These are phyloP conservation scores for Parambassis ranga DNA, from an alignment of 2,797 vertebrate genomes.

Conservation along the genomic window DNA sequence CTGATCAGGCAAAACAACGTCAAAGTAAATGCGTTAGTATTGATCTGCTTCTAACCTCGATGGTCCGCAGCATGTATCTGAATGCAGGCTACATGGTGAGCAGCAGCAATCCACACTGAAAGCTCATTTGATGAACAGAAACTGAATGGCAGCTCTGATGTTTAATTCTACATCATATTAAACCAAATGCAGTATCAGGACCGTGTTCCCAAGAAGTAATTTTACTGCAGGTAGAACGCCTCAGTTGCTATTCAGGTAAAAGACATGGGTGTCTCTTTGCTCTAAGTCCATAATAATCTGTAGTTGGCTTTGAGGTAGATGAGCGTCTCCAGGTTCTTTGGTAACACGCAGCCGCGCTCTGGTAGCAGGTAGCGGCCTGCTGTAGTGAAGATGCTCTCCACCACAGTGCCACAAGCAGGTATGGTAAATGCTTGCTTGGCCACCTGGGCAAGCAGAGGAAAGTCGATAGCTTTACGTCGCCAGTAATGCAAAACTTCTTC, in stretches of 20 bases:
- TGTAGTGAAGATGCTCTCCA: conserved; percentile 78
- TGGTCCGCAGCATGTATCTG: conserved; percentile 24
- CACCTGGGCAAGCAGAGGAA: conserved; percentile 81
- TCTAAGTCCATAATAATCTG: conserved; percentile 80
- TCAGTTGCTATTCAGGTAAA: conserved; percentile 15
- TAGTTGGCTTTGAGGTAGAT: conserved; percentile 86
- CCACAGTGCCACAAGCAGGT: conserved; percentile 78
- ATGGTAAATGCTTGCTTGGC: conserved; percentile 83
- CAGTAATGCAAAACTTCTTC: conserved; percentile 85
- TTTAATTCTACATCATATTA: conserved; percentile 11
- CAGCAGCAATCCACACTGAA: conserved; percentile 25
- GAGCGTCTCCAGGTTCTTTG: conserved; percentile 83
- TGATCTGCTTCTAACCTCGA: conserved; percentile 34
- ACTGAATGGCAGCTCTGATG: background rate
- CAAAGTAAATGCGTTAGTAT: conserved; percentile 57
- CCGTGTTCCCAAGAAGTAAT: conserved; percentile 24
- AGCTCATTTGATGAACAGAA: conserved; percentile 9
- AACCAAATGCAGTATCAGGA: conserved; percentile 18
- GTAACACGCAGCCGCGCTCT: conserved; percentile 70
- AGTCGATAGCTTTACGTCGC: conserved; percentile 83
- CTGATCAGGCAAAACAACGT: conserved; percentile 37
- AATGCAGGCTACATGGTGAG: conserved; percentile 26
- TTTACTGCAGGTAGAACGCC: conserved; percentile 22
- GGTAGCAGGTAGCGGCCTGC: conserved; percentile 68
- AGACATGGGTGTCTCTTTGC: background rate